Conservation (phyloP, 2,797 vertebrate species). For the Aplochiton taeniatus region DNA sequence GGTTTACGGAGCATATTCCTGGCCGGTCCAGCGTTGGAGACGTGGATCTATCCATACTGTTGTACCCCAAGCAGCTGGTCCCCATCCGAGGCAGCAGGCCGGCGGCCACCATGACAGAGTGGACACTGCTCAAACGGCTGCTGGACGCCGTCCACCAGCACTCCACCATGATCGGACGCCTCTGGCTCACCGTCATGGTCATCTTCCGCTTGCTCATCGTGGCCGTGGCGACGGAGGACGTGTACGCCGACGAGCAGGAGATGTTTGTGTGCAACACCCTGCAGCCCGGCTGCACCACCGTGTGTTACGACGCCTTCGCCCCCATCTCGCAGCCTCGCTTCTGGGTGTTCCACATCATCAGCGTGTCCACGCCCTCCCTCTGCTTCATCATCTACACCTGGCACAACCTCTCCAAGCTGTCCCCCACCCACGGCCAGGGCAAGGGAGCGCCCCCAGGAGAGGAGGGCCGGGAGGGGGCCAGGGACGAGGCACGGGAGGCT, state of each 20-base stretch:
- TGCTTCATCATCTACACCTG: slow-evolving; percentile 94
- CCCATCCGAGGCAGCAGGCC: slow-evolving; percentile 44
- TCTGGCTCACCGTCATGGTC: slow-evolving; percentile 94
- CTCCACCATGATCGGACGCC: slow-evolving; percentile 94
- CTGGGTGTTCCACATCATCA: slow-evolving; percentile 97
- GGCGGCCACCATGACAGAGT: slow-evolving; percentile 78
- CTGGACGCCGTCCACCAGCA: slow-evolving; percentile 97
- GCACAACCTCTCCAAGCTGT: slow-evolving; percentile 86
- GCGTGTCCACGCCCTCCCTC: slow-evolving; percentile 88
- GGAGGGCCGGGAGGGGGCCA: slow-evolving; percentile 32
- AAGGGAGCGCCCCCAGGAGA: slow-evolving; percentile 34
- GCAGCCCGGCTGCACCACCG: slow-evolving; percentile 91
- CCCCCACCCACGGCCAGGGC: slow-evolving; percentile 52
- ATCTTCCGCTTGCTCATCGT: slow-evolving; percentile 93
- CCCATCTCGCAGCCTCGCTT: slow-evolving; percentile 95
- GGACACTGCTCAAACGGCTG: slow-evolving; percentile 94
- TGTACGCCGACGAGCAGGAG: slow-evolving; percentile 93
- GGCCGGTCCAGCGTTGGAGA: neutral
- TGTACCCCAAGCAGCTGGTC: slow-evolving; percentile 38
- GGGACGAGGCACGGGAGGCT: slow-evolving; percentile 39
- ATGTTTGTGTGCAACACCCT: slow-evolving; percentile 95
- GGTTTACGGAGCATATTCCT: too few species aligned
- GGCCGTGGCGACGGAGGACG: slow-evolving; percentile 92
- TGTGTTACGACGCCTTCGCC: slow-evolving; percentile 93
- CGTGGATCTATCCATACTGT: slow-evolving; percentile 55